These are phyloP conservation scores for Ctenopoma multispine DNA, from an alignment of 2,797 vertebrate genomes.

Conservation along the genomic window DNA sequence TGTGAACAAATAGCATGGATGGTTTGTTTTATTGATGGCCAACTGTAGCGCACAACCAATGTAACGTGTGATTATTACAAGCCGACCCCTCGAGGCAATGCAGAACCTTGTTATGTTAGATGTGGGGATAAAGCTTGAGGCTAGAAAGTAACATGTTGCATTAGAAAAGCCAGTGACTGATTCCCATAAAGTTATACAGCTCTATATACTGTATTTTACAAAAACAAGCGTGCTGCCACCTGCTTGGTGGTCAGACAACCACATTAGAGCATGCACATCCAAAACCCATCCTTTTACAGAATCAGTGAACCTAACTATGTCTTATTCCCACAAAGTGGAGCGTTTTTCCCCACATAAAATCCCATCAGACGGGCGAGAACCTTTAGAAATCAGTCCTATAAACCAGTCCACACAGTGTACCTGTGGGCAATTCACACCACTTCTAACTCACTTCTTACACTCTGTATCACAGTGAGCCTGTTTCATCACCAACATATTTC, in stretches of 20 bases:
- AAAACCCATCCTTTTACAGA: background rate
- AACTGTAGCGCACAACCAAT: slow-evolving; percentile 38
- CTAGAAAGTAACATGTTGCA: slow-evolving; percentile 1
- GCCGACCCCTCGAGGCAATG: slow-evolving; percentile 8
- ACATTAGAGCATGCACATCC: no score
- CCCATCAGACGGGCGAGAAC: background rate
- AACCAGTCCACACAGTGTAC: slow-evolving; percentile 33
- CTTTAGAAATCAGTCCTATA: slow-evolving; percentile 19
- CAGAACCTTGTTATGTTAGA: slow-evolving; percentile 10
- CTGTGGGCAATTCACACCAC: slow-evolving; percentile 51
- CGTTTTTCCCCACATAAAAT: background rate
- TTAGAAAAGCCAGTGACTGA: background rate
- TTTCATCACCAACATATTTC: slow-evolving; percentile 74
- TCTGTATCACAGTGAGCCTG: slow-evolving; percentile 41
- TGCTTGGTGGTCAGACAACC: background rate
- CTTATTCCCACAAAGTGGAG: background rate
- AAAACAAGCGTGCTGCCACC: background rate
- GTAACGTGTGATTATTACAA: slow-evolving; percentile 60
- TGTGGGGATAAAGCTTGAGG: slow-evolving; percentile 5
- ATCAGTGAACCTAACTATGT: background rate
- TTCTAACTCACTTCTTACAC: slow-evolving; percentile 26
- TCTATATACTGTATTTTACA: background rate
- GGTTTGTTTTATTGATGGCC: slow-evolving; percentile 66
- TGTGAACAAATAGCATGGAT: slow-evolving; percentile 54
- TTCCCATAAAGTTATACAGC: background rate